phyloP scores from a whole-genome alignment of 2,113 vertebrate species.

The Platanista minor region DNA sequence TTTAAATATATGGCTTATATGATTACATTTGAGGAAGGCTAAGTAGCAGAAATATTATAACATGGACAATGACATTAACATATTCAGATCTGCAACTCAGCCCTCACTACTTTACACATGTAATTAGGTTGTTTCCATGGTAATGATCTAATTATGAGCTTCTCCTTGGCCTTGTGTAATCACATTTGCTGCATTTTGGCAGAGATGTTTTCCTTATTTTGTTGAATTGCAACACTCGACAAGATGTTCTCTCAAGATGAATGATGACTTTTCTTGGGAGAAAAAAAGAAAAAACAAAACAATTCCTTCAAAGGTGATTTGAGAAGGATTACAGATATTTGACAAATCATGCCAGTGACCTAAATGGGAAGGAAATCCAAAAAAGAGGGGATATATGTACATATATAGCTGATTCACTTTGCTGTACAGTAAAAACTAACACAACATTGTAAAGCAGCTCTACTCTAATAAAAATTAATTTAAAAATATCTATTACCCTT shows the following conservation, averaged over 20 bases:
- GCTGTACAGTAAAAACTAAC: too few species aligned
- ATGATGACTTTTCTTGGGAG: conserved; percentile 80
- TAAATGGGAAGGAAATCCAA: too few species aligned
- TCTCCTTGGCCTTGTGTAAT: conserved; percentile 86
- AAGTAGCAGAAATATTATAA: conserved; percentile 60
- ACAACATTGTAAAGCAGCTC: too few species aligned
- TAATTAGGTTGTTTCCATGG: conserved; percentile 90
- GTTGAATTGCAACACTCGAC: conserved; percentile 84
- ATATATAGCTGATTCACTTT: too few species aligned
- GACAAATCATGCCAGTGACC: conserved; percentile 62
- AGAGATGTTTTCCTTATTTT: conserved; percentile 83
- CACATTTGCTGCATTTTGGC: conserved; percentile 87
- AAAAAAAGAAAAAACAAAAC: conserved; percentile 56
- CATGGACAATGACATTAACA: conserved; percentile 80
- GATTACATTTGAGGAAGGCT: conserved; percentile 49
- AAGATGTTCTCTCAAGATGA: conserved; percentile 82
- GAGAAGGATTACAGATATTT: conserved; percentile 70
- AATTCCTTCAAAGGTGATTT: conserved; percentile 73
- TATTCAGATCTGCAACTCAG: conserved; percentile 79
- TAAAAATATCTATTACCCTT: conserved; percentile 68
- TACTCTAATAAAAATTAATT: too few species aligned
- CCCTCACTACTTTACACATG: conserved; percentile 84
- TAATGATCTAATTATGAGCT: conserved; percentile 88
- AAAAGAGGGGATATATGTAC: too few species aligned
- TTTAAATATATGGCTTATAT: conserved; percentile 64